Percentiles rank a stretch among this genome's conserved stretches.
These are phyloP conservation scores for Premnoplex brunnescens DNA, from an alignment of 2,797 vertebrate genomes.

Conservation along the genomic window DNA sequence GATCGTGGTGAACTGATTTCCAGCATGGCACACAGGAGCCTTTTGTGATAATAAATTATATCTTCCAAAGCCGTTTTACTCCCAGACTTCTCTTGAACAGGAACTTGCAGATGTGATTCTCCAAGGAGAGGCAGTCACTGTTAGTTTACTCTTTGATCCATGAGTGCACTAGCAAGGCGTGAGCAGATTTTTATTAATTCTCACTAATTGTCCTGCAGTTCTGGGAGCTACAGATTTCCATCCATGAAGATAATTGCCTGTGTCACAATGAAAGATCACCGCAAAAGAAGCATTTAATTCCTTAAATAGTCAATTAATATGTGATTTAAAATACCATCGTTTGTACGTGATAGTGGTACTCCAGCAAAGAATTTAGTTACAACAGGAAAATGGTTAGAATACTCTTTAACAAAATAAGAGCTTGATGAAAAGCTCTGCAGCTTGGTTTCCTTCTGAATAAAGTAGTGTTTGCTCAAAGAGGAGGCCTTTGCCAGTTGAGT, in stretches of 20 bases:
- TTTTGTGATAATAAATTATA: background rate
- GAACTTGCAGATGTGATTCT: background rate
- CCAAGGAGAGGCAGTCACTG: background rate
- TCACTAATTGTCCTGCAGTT: slow-evolving; percentile 23
- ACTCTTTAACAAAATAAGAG: background rate
- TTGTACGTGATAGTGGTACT: rapidly evolving
- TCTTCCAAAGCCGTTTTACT: background rate
- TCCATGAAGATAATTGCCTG: background rate
- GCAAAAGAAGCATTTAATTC: background rate
- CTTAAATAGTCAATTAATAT: slow-evolving; percentile 6
- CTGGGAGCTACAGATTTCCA: background rate
- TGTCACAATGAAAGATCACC: background rate
- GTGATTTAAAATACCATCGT: background rate
- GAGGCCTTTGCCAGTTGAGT: no score
- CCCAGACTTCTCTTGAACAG: background rate
- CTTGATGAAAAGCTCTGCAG: background rate
- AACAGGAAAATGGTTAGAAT: background rate
- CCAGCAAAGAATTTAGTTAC: background rate
- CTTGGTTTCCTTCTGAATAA: background rate
- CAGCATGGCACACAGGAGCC: background rate
- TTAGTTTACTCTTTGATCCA: background rate
- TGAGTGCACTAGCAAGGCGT: background rate
- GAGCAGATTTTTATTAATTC: background rate
- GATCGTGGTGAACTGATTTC: background rate
- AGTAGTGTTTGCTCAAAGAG: background rate